phyloP scores from a whole-genome alignment of 2,797 vertebrate genomes.

The Myripristis jacobus region DNA sequence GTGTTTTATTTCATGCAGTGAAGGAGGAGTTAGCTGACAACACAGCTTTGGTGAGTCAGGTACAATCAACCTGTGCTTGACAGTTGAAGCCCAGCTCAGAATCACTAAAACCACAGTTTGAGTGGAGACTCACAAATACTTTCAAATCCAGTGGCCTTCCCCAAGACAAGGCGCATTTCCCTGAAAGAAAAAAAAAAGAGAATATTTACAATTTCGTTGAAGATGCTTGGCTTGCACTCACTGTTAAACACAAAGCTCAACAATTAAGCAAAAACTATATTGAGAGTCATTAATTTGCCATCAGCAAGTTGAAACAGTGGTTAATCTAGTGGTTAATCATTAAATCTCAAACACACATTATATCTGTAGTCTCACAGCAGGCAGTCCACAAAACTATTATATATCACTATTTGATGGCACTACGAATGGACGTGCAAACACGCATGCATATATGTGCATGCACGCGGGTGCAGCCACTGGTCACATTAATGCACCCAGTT shows the following conservation, averaged over 20 bases:
- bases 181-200: slow-evolving; percentile 71
- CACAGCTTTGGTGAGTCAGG: slow-evolving; percentile 56
- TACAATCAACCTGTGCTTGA: slow-evolving; percentile 63
- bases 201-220: slow-evolving; percentile 2
- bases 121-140: slow-evolving; percentile 53
- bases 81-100: slow-evolving; percentile 60
- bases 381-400: not conserved
- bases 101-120: slow-evolving; percentile 61
- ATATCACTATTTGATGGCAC: not conserved
- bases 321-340: not conserved
- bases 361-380: not conserved
- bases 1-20: slow-evolving; percentile 75
- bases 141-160: slow-evolving; percentile 76
- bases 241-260: not conserved
- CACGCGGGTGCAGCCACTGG: slow-evolving; percentile 16
- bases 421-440: slow-evolving; percentile 10
- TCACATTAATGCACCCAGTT: slow-evolving; percentile 35
- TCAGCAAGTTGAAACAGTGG: slow-evolving; percentile 9
- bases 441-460: slow-evolving; percentile 6
- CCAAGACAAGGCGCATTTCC: slow-evolving; percentile 68
- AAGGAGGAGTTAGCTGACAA: slow-evolving; percentile 64
- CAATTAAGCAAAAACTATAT: not conserved
- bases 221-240: slow-evolving; percentile 7
- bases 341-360: not conserved
- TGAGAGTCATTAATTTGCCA: not conserved